phyloP scores from a whole-genome alignment of 2,888 invertebrate genomes.

The Drosophila helvetica region DNA sequence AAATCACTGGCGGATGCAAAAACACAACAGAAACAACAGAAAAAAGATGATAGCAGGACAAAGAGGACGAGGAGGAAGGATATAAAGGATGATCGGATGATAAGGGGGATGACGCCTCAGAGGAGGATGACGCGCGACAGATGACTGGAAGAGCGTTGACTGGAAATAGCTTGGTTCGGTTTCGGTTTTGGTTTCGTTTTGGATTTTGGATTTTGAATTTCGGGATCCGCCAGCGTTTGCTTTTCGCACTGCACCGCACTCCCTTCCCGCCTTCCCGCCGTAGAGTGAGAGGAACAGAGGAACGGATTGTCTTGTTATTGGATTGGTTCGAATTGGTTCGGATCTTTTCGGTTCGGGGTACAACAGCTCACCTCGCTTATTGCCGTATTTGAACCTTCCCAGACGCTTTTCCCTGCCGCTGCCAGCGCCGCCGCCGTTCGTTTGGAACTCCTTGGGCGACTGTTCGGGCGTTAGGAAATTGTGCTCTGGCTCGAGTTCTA shows the following conservation, averaged over 20 bases:
- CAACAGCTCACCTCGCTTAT: conserved; percentile 85
- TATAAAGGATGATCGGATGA: conserved; percentile 2
- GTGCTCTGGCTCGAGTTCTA: conserved; percentile 42
- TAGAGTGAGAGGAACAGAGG: conserved; percentile 9
- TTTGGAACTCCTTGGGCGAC: conserved; percentile 68
- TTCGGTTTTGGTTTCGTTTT: conserved; percentile 3
- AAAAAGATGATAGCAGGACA: conserved; percentile 6
- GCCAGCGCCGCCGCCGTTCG: conserved; percentile 72
- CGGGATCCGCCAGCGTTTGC: conserved; percentile 60
- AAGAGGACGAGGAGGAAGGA: conserved; percentile 6
- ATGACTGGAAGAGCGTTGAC: conserved; percentile 38
- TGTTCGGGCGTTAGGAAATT: conserved; percentile 81
- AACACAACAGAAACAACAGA: conserved; percentile 41
- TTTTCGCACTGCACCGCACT: conserved; percentile 53
- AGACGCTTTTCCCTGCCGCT: conserved; percentile 81
- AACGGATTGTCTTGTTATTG: conserved; percentile 6
- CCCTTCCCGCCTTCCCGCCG: conserved; percentile 35
- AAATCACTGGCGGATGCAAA: conserved; percentile 66
- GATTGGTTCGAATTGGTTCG: conserved; percentile 11
- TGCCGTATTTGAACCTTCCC: conserved; percentile 85
- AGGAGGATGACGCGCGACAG: conserved; percentile 19
- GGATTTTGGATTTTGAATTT: conserved; percentile 12
- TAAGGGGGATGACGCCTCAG: conserved; percentile 3
- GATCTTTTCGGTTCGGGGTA: conserved; percentile 44
- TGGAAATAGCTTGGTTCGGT: conserved; percentile 46